phyloP scores from a whole-genome alignment of 2,113 vertebrate genomes.

The Tragulus kanchil region DNA sequence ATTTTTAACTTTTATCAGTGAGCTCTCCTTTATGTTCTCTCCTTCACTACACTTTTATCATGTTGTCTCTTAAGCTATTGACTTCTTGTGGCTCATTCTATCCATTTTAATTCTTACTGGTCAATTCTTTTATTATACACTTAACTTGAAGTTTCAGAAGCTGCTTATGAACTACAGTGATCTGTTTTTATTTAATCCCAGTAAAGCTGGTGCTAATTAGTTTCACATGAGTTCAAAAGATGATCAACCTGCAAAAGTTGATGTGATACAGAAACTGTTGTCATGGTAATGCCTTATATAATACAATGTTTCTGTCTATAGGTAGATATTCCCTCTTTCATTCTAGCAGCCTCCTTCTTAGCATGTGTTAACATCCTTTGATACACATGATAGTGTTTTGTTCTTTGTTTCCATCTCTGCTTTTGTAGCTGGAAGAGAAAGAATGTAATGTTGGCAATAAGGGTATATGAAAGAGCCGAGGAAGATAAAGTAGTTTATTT shows the following conservation, averaged over 20 bases:
- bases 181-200: slow-evolving; percentile 41
- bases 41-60: not conserved
- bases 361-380: not conserved
- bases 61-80: not conserved
- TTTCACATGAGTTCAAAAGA: slow-evolving; percentile 60
- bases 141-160: slow-evolving; percentile 35
- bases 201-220: slow-evolving; percentile 58
- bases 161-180: slow-evolving; percentile 41
- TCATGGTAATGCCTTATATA: not conserved
- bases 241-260: slow-evolving; percentile 37
- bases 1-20: no score
- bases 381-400: not conserved
- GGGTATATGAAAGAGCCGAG: not conserved
- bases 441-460: not conserved
- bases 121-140: not conserved
- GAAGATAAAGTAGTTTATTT: not conserved
- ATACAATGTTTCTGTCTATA: not conserved
- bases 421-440: not conserved
- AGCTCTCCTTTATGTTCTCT: not conserved
- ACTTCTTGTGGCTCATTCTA: not conserved
- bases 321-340: not conserved
- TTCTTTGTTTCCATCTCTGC: not conserved
- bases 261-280: slow-evolving; percentile 49
- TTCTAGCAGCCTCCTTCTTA: not conserved
- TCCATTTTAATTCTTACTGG: slow-evolving; percentile 25